Base-by-base conservation (phyloP, 2,888 invertebrate genomes). In the Ligdia adustata region DNA sequence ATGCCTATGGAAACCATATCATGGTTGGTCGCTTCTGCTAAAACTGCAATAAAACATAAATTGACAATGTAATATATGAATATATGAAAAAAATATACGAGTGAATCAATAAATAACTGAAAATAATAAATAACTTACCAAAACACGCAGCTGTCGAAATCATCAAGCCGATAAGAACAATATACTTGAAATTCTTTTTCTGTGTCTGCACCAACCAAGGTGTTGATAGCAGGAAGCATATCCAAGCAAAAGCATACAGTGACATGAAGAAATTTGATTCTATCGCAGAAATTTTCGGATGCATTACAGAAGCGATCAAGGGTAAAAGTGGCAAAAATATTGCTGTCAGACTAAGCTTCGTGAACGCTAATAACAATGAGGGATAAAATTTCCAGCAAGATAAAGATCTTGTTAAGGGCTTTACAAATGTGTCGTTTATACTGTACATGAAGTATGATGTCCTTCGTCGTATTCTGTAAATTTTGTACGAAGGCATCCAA, bases 361-460 rank as follows among this genome's bases (percentile, higher is more conserved):
- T 68, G 46, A 87, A 82, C 50, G 69, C 75, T 24, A 91, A 63
- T 45, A 90, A 53, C 39, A 91, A 55, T 1, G 86, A 80, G 4
- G 90, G 91, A 64, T 91, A 91, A 66, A 91, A 91, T 41, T 77
- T 78, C 79, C 87, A 86, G 59, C 83, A 83, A 11, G 82, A 79
- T 22, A 91, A 55, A 1, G 91, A 90, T 32, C 89, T 78, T 7
- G 80, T 83, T 44, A 91, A 66, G 1, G 91, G 91, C 46, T 85
- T 87, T 14, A 89, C 61, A 57, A 90, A 85, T 2, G 86, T 90
- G 52, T 90, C 90, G 50, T 87, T 84, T 11, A 87, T 57, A 58
- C 65, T 82, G 56, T 87, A 88, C 64, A 80, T 65, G 9, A 74
- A 64, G 57, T 82, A 90, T 27, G 68, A 58, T 6, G 77, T 45